Base-by-base conservation (phyloP, 2,888 invertebrate genomes). In the Eurytoma californica region DNA sequence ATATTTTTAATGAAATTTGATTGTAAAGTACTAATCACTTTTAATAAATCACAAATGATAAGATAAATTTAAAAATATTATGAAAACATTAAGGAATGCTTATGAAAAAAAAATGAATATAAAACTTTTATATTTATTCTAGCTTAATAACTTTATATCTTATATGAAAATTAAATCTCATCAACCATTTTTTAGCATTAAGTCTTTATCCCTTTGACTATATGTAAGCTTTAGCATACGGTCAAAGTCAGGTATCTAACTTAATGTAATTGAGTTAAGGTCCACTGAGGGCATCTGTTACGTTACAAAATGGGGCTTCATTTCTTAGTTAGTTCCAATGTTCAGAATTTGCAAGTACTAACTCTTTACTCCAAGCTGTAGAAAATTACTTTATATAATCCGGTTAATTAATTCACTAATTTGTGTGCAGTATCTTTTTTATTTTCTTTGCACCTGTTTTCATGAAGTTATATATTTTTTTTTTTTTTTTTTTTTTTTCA, bases 251-350 rank as follows among this genome's bases (percentile, higher is more conserved):
- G 73, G 83, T 83, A 78, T 82, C 79, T 84, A 86, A 85, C 86
- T 86, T 84, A 83, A 83, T 84, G 80, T 88, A 88, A 88, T 88
- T 85, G 82, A 88, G 78, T 88, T 88, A 88, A 82, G 80, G 84
- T 84, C 84, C 82, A 84, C 83, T 85, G 85, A 83, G 81, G 85
- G 85, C 83, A 86, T 87, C 86, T 87, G 87, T 88, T 88, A 86
- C 84, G 84, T 85, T 86, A 86, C 84, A 87, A 83, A 87, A 82
- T 84, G 84, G 83, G 88, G 88, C 86, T 88, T 88, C 87, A 84
- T 85, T 83, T 83, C 82, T 86, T 85, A 87, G 84, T 85, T 82
- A 80, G 72, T 82, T 76, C 47, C 72, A 77, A 82, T 82, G 79
- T 83, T 73, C 72, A 67, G 78, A 83, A 82, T 83, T 84, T 80